These are phyloP conservation scores for Urocitellus parryii DNA, from an alignment of 2,113 vertebrate species.

Conservation along the genomic window DNA sequence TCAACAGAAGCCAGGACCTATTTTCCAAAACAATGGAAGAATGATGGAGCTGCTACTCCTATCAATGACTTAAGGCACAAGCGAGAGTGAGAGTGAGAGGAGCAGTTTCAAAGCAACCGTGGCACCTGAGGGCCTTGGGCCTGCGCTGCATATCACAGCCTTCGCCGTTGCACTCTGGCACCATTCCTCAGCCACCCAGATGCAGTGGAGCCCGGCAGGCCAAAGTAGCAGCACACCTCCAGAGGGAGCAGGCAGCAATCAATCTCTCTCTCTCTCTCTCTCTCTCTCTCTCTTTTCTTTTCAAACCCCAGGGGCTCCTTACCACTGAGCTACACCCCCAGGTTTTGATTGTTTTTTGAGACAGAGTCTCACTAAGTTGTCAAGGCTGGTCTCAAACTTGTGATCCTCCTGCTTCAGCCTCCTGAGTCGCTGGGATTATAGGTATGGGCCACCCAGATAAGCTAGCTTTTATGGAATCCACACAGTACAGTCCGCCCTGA, in stretches of 20 bases:
- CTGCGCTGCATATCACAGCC: neutral
- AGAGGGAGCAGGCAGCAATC: neutral
- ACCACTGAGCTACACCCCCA: too few species aligned
- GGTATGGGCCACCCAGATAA: too few species aligned
- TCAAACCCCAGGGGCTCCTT: too few species aligned
- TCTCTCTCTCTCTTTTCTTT: too few species aligned
- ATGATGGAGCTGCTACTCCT: neutral
- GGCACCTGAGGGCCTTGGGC: neutral
- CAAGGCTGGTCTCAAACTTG: too few species aligned
- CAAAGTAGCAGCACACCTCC: neutral
- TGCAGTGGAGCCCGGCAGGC: neutral
- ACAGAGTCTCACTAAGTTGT: too few species aligned
- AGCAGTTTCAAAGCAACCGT: neutral
- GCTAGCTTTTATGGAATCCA: neutral
- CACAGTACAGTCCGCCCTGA: neutral
- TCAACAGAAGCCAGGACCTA: neutral
- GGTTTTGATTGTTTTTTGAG: too few species aligned
- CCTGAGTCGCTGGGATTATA: too few species aligned
- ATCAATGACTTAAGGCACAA: neutral
- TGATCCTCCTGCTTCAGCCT: too few species aligned
- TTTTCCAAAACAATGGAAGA: neutral
- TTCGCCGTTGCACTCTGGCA: too few species aligned
- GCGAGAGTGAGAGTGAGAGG: too few species aligned
- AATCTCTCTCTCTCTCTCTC: too few species aligned
- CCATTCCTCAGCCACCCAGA: neutral